Conservation (phyloP, 2,888 invertebrate genomes). For the Brachynemurus nebulosus region DNA sequence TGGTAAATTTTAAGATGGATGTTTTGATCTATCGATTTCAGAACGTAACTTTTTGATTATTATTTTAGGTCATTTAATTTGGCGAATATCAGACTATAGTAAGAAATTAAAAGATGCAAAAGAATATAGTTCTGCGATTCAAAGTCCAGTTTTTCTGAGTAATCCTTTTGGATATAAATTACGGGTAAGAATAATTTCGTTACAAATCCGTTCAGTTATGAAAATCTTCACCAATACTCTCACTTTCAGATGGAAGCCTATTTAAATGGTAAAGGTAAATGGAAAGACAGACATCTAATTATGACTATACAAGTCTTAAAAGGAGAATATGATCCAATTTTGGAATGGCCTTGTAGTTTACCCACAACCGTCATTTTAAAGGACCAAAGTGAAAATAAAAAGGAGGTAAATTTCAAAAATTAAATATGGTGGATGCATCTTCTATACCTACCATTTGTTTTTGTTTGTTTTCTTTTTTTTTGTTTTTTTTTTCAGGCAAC, state of each 20-base stretch:
- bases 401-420: constrained; percentile 27
- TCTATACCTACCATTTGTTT: too few relatives aligned
- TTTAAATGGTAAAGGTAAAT: constrained; percentile 60
- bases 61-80: constrained; percentile 45
- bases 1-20: constrained; percentile 21
- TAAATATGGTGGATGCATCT: too few relatives aligned
- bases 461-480: too few relatives aligned
- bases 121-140: constrained; percentile 44
- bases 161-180: constrained; percentile 61
- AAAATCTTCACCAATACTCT: background rate
- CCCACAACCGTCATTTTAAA: constrained; percentile 48
- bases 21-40: background rate
- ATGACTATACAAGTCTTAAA: constrained; percentile 51
- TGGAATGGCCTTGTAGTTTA: constrained; percentile 60
- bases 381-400: constrained; percentile 41
- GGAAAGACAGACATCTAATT: constrained; percentile 60
- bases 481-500: constrained; percentile 33
- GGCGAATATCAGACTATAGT: constrained; percentile 53
- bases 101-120: constrained; percentile 53
- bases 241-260: constrained; percentile 46
- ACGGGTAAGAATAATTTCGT: constrained; percentile 33
- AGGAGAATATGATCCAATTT: constrained; percentile 55
- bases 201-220: background rate
- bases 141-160: constrained; percentile 54
- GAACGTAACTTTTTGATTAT: background rate